These are phyloP conservation scores for Anoplophora glabripennis DNA, from an alignment of 1,140 invertebrate species.

Conservation along the genomic window DNA sequence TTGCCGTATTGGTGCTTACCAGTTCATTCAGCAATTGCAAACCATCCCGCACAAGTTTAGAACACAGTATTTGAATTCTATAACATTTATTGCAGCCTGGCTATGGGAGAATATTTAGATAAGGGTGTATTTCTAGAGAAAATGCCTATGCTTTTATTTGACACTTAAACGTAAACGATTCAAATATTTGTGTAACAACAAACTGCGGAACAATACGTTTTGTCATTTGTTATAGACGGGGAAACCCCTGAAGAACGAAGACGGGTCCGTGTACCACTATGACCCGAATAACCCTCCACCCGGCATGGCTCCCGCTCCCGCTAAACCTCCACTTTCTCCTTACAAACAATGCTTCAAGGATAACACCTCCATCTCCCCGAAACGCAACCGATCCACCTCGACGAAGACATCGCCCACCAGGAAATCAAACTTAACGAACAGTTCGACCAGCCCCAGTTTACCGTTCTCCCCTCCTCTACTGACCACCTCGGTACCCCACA, in stretches of 20 bases:
- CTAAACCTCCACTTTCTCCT: conserved; percentile 30
- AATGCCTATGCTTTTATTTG: no score
- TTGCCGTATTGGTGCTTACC: no score
- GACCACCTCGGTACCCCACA: conserved; percentile 12
- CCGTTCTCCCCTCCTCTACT: conserved; percentile 33
- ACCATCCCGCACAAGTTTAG: background rate
- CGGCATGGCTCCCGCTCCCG: conserved; percentile 34
- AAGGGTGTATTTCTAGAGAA: no score
- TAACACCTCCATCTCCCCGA: conserved; percentile 15
- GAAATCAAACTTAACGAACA: conserved; percentile 40
- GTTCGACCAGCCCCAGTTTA: conserved; percentile 46
- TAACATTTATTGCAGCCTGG: background rate
- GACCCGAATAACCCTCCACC: conserved; percentile 67
- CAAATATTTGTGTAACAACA: no score
- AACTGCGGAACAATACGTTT: no score
- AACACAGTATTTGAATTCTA: background rate
- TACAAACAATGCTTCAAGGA: conserved; percentile 9
- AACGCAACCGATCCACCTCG: conserved; percentile 17
- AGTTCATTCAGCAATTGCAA: no score
- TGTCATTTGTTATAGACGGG: conserved; percentile 53
- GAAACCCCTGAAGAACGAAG: conserved; percentile 63
- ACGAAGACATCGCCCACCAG: conserved; percentile 33
- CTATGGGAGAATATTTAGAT: no score
- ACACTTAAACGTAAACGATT: no score
- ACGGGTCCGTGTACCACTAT: conserved; percentile 70